phyloP scores from a whole-genome alignment of 2,797 vertebrate species.

The Vipera ursinii region DNA sequence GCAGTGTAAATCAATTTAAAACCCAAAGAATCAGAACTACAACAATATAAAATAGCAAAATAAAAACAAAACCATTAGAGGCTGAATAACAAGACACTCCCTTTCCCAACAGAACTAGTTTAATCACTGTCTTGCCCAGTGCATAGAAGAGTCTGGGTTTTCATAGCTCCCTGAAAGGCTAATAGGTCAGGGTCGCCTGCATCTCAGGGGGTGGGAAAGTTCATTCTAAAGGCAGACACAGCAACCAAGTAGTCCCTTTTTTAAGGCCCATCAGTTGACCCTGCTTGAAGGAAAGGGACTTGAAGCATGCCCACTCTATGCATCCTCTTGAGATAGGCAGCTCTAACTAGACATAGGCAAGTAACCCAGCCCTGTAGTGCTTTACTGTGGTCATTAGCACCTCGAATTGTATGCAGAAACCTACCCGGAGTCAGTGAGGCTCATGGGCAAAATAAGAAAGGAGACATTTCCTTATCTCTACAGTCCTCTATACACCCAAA shows the following conservation, averaged over 20 bases:
- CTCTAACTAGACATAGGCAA: background rate
- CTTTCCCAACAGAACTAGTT: background rate
- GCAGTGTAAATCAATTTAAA: background rate
- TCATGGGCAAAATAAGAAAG: background rate
- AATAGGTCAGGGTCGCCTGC: background rate
- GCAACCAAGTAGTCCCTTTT: background rate
- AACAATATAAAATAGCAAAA: background rate
- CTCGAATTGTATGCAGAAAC: background rate
- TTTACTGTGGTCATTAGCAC: background rate
- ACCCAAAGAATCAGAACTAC: background rate
- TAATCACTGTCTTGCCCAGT: background rate
- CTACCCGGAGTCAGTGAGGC: background rate
- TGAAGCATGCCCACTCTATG: background rate
- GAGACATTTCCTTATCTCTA: background rate
- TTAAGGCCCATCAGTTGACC: background rate
- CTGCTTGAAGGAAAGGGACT: background rate
- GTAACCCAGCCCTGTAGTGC: background rate
- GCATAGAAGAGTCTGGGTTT: background rate
- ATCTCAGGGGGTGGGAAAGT: background rate
- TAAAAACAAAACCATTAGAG: background rate
- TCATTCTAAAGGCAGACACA: background rate
- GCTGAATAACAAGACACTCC: background rate
- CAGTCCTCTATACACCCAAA: background rate
- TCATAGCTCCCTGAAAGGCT: background rate
- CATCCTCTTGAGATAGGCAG: background rate